Conservation (phyloP, 2,888 invertebrate genomes). For the Pogonocherus hispidulus region DNA sequence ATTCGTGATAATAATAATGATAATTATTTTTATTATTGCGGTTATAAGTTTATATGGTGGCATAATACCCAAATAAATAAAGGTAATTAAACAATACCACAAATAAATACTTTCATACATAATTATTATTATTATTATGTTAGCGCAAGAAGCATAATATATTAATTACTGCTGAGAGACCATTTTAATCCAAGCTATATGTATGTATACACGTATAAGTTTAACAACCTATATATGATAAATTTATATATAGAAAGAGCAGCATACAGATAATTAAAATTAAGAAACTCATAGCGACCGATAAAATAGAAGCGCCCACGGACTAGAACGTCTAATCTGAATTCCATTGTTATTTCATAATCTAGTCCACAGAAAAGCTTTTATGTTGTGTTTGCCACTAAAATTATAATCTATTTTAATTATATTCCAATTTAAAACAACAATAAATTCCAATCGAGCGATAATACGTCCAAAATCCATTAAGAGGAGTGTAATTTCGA, state of each 20-base stretch:
- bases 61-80: no score
- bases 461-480: constrained; percentile 45
- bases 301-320: background rate
- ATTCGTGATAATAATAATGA: no score
- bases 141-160: no score
- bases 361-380: constrained; percentile 31
- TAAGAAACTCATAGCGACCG: background rate
- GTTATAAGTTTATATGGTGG: no score
- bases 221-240: no score
- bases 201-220: no score
- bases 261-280: background rate
- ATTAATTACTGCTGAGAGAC: no score
- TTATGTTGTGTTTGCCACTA: constrained; percentile 23
- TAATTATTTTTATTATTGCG: no score
- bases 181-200: no score
- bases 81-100: no score
- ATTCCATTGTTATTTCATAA: constrained; percentile 34
- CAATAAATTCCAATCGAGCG: constrained; percentile 43
- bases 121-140: no score
- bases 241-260: background rate
- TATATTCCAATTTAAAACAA: constrained; percentile 49
- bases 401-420: constrained; percentile 49
- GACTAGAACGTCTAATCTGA: constrained; percentile 33
- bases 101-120: no score
- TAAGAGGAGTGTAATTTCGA: constrained; percentile 53